Evolutionary conservation across 2,797 vertebrate species (phyloP), one percentile per base, ranked within the genome.

Genomic region (Epinephelus coioides): DNA sequence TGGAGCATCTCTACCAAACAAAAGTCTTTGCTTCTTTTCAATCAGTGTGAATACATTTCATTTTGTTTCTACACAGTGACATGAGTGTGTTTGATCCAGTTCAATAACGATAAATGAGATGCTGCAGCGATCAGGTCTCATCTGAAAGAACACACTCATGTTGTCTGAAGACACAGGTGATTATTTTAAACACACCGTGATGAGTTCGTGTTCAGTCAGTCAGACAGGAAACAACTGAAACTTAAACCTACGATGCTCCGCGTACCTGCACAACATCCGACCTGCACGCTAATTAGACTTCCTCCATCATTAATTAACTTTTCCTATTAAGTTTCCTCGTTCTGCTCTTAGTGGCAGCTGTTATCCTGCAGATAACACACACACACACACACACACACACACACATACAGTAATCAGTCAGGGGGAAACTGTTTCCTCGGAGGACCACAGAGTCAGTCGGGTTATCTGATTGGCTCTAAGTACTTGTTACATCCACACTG

Each of bases 291-390:
- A 63, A 86, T 90, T 84, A 86, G 74, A 77, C 75, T 13, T 59
- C 78, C 5, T 81, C 81, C 72, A 64, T 83, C 68, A 8, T 82
- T 88, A 89, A 89, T 91, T 88, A 86, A 84, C 71, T 81, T 81
- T 82, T 81, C 81, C 69, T 65, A 76, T 86, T 79, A 84, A 59
- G 69, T 69, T 75, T 71, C 47, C 47, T 44, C 5, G 19, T 30
- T 57, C 15, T 46, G 81, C 61, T 69, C 49, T 23, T 40, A 53
- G 56, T 14, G n/a, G 1, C 34, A 46, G 72, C 72, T 61, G 66
- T 54, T 68, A 55, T 73, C 65, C 61, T 10, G 21, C 44, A 70
- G 84, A 87, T 88, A 88, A 83, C 53, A 55, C 47, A 2, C 50
- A 34, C 47, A n/a, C 40, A 23, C 38, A 23, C 27, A 30, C 27